phyloP scores from a whole-genome alignment of 2,888 invertebrate genomes.

The Synanthedon andrenaeformis region DNA sequence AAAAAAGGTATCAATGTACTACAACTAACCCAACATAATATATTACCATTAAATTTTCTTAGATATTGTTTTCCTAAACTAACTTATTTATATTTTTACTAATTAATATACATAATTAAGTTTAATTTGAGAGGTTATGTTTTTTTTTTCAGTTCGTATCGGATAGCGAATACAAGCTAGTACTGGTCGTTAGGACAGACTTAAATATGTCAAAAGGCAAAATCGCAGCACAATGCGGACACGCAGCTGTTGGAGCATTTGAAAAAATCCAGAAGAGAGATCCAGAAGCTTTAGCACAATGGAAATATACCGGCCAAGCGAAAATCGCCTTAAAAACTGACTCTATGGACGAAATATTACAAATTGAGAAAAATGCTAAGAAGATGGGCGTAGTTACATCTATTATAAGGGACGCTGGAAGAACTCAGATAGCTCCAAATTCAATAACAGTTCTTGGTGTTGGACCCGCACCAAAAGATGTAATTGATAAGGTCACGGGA shows the following conservation, averaged over 20 bases:
- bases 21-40: neutral
- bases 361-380: constrained; percentile 77
- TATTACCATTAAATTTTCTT: too few relatives aligned
- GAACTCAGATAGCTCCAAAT: constrained; percentile 91
- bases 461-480: constrained; percentile 86
- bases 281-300: constrained; percentile 67
- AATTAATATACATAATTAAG: too few relatives aligned
- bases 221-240: constrained; percentile 93
- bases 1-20: neutral
- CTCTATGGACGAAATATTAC: constrained; percentile 77
- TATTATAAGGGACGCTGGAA: constrained; percentile 89
- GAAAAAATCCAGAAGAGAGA: constrained; percentile 75
- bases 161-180: constrained; percentile 79
- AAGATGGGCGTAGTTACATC: constrained; percentile 77
- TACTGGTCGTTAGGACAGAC: constrained; percentile 88
- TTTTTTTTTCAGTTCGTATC: constrained; percentile 40
- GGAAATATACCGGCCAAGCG: constrained; percentile 81
- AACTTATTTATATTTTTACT: too few relatives aligned
- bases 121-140: too few relatives aligned
- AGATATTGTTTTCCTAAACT: too few relatives aligned
- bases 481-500: constrained; percentile 86
- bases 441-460: constrained; percentile 91
- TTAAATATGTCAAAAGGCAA: constrained; percentile 96
- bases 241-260: constrained; percentile 91
- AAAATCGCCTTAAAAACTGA: constrained; percentile 90